Base-by-base conservation (phyloP, 2,888 invertebrate genomes). In the Craniophora ligustri region DNA sequence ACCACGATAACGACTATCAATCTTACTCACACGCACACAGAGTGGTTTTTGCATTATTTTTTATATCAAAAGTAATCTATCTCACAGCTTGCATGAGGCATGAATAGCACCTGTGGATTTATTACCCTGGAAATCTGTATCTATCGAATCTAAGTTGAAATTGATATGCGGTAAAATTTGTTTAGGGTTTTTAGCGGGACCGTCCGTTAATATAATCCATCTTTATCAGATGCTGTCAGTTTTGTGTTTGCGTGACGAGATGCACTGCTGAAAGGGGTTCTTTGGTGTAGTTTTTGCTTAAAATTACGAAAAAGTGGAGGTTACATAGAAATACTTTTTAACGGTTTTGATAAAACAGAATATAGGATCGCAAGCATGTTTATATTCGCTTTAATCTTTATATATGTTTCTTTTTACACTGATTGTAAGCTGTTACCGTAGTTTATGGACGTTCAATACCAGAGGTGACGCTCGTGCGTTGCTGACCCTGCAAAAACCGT, bases 41-140 rank as follows among this genome's bases (percentile, higher is more conserved):
- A 38, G 32, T 14, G 32, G 6, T 56, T 66, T 59, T 41, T 50
- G 55, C 47, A 48, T 36, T 50, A 39, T 51, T 49, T 50, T 51
- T 69, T 61, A 55, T 58, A 57, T 57, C 36, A 36, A 48, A 61
- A 68, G 55, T 73, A 69, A 76, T 75, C 67, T 57, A 73, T 75
- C 53, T 63, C 42, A 57, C 48, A 49, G 45, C 50, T 58, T 67
- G 59, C 50, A 66, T 32, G 45, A 34, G 49, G 36, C 67, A 59
- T 67, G 61, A 62, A 68, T 56, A 58, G 60, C 74, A 75, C 76
- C 76, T 75, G 76, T 68, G 57, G 72, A 75, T 68, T 71, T 75
- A 67, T 74, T 55, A 53, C 30, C 35, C 48, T 46, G 50, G 26
- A 36, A 36, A 35, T 3, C 5, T 4, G 5, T 5, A 5, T 0